Percentiles rank a stretch among this genome's conserved stretches.
These are phyloP conservation scores for Brienomyrus longianalis DNA, from an alignment of 2,113 vertebrate species.

Conservation along the genomic window DNA sequence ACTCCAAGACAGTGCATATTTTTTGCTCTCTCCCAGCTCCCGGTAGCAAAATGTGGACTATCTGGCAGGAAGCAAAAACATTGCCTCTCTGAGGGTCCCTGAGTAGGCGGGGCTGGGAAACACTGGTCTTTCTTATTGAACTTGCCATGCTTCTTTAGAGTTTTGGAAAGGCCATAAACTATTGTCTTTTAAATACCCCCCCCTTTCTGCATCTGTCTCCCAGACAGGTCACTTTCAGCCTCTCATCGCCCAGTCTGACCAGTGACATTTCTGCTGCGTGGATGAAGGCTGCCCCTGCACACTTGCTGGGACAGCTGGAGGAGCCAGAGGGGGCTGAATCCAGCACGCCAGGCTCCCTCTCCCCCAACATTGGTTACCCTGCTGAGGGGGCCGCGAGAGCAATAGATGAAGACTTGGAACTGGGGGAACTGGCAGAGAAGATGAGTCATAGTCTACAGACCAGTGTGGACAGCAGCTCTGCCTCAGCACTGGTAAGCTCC, in stretches of 20 bases:
- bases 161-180: background rate
- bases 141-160: background rate
- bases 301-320: constrained; percentile 16
- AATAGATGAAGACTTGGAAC: constrained; percentile 33
- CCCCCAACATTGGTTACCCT: background rate
- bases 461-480: constrained; percentile 44
- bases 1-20: background rate
- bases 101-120: background rate
- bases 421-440: constrained; percentile 48
- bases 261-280: background rate
- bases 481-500: background rate
- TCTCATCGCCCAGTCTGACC: constrained; percentile 24
- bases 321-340: constrained; percentile 12
- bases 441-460: constrained; percentile 48
- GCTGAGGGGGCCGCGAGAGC: background rate
- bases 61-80: background rate
- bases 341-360: constrained; percentile 8
- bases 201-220: background rate
- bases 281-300: background rate
- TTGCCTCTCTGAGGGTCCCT: background rate
- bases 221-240: constrained; percentile 38
- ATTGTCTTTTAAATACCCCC: background rate
- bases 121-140: background rate
- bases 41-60: background rate
- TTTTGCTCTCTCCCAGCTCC: background rate